phyloP scores from a whole-genome alignment of 2,888 invertebrate genomes.

The Aproaerema taeniolella region DNA sequence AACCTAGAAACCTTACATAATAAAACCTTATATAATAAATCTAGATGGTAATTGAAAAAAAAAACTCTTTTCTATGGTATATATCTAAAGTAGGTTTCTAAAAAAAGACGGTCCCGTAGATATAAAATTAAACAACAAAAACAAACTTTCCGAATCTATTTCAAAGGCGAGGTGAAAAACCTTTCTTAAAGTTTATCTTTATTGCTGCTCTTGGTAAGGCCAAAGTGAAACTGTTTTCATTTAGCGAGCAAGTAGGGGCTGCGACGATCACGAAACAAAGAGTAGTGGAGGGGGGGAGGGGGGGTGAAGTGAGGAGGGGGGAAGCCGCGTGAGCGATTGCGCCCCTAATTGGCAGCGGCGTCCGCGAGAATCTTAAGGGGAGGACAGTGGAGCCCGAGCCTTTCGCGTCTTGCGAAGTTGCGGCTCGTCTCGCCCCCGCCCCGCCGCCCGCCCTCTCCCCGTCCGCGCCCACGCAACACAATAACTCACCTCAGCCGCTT shows the following conservation, averaged over 20 bases:
- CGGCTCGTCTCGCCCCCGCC: conserved; percentile 28
- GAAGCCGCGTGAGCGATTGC: conserved; percentile 74
- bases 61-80: too few species aligned
- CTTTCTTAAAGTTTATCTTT: conserved; percentile 52
- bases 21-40: too few species aligned
- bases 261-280: conserved; percentile 60
- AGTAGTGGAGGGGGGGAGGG: conserved; percentile 44
- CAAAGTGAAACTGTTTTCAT: conserved; percentile 72
- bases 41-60: too few species aligned
- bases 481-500: conserved; percentile 66
- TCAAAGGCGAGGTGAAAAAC: conserved; percentile 44
- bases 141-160: conserved; percentile 37
- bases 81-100: neutral
- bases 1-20: too few species aligned
- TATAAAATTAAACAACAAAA: conserved; percentile 7
- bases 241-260: conserved; percentile 59
- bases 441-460: conserved; percentile 48
- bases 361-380: conserved; percentile 78
- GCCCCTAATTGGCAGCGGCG: conserved; percentile 77
- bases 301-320: too few species aligned
- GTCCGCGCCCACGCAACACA: conserved; percentile 52
- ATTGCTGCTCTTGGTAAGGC: conserved; percentile 53
- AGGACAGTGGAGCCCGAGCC: conserved; percentile 64
- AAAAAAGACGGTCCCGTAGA: neutral
- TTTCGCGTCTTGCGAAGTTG: conserved; percentile 63